Percentiles rank a stretch among this genome's conserved stretches.
Conservation (phyloP, 2,797 vertebrate species). For the Anabacerthia variegaticeps region DNA sequence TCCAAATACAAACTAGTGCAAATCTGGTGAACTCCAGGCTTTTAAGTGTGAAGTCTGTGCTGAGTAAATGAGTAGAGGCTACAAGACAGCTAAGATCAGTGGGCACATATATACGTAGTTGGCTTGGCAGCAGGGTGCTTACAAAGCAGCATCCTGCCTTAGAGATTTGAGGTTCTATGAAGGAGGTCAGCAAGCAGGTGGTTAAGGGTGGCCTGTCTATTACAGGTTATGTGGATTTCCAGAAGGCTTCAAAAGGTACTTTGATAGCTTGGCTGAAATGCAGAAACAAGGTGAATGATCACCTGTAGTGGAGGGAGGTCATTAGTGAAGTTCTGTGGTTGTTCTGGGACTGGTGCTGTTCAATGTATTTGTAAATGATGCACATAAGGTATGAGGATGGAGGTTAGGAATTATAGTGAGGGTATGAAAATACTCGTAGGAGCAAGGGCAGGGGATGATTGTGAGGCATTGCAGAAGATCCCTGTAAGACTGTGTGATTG, state of each 20-base stretch:
- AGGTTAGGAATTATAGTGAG: background rate
- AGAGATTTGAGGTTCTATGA: background rate
- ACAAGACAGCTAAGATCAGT: background rate
- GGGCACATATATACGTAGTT: background rate
- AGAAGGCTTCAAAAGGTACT: background rate
- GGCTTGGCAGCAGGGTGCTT: background rate
- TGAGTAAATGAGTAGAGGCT: background rate
- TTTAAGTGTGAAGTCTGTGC: background rate
- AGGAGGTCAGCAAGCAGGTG: background rate
- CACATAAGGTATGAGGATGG: background rate
- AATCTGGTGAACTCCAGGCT: background rate
- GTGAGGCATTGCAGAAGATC: background rate
- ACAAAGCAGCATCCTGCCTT: background rate
- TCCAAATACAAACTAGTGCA: background rate
- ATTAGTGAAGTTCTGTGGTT: background rate
- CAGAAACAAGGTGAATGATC: background rate
- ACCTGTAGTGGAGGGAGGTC: background rate
- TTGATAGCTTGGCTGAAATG: background rate
- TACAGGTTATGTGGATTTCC: background rate
- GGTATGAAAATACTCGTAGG: background rate
- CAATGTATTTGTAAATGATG: background rate
- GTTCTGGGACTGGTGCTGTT: background rate
- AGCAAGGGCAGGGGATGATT: background rate
- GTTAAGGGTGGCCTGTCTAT: background rate
- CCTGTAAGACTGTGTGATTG: background rate